Conservation (phyloP, 2,888 invertebrate genomes). For the Caenorhabditis virilis region DNA sequence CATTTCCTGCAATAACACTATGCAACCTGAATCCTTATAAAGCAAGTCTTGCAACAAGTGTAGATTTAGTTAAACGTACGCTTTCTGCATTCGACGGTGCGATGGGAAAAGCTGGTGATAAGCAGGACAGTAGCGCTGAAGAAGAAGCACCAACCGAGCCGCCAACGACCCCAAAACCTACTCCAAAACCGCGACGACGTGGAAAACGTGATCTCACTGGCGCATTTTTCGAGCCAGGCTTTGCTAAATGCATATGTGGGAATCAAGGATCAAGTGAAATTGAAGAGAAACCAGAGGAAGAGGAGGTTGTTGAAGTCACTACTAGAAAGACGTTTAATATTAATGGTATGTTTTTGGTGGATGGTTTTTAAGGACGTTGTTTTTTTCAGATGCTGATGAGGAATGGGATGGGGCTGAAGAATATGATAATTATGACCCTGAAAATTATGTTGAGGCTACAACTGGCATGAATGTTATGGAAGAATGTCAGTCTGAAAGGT, state of each 20-base stretch:
- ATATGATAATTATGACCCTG: constrained; percentile 31
- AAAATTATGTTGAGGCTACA: constrained; percentile 28
- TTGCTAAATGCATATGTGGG: constrained; percentile 47
- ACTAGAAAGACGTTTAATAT: constrained; percentile 34
- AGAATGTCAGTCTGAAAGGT: constrained; percentile 36
- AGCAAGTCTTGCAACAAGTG: constrained; percentile 58
- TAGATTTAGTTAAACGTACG: constrained; percentile 61
- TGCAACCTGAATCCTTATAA: constrained; percentile 68
- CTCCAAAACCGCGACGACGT: constrained; percentile 19
- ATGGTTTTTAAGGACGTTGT: constrained; percentile 3
- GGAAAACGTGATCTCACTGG: constrained; percentile 41
- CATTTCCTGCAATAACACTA: constrained; percentile 66
- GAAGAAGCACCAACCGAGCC: constrained; percentile 14
- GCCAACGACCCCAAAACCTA: constrained; percentile 27
- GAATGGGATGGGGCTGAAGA: constrained; percentile 37
- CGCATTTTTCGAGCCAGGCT: constrained; percentile 54
- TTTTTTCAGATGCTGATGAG: constrained; percentile 26
- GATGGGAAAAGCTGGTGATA: constrained; percentile 58
- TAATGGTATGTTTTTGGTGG: constrained; percentile 27
- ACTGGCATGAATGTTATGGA: constrained; percentile 34
- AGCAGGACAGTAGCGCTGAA: constrained; percentile 21
- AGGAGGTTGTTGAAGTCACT: constrained; percentile 16
- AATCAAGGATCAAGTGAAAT: constrained; percentile 32
- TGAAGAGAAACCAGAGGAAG: constrained; percentile 30
- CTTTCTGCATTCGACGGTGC: constrained; percentile 62